Conservation (phyloP, 2,797 vertebrate species). For the Characodon lateralis region DNA sequence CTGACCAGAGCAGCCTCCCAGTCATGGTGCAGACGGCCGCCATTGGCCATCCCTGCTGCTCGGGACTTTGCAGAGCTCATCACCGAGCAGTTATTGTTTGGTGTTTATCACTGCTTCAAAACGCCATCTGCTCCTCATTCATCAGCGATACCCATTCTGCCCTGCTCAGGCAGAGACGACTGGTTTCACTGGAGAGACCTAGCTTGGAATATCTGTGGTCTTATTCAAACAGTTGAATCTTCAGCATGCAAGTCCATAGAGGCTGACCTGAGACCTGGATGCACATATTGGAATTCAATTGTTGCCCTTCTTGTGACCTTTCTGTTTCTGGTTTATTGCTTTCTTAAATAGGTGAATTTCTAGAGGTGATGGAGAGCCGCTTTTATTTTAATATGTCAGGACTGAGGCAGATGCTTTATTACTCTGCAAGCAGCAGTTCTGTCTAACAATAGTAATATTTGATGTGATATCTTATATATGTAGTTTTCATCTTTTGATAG, state of each 20-base stretch:
- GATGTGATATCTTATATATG: conserved; percentile 22
- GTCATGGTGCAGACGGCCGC: conserved; percentile 55
- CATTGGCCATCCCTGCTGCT: conserved; percentile 23
- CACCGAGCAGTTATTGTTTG: conserved; percentile 42
- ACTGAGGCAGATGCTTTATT: conserved; percentile 50
- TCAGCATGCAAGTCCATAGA: conserved; percentile 49
- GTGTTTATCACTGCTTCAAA: conserved; percentile 48
- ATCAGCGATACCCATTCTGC: conserved; percentile 55
- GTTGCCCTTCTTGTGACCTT: conserved; percentile 82
- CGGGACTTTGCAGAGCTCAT: conserved; percentile 50
- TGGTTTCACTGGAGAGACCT: conserved; percentile 51
- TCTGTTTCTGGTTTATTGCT: conserved; percentile 84
- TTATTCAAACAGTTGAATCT: conserved; percentile 61
- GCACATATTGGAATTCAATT: conserved; percentile 88
- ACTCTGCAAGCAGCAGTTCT: conserved; percentile 35
- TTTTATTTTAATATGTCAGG: conserved; percentile 38
- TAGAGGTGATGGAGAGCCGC: conserved; percentile 49
- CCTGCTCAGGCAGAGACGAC: conserved; percentile 52
- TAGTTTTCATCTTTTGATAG: conserved; percentile 22
- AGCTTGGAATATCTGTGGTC: conserved; percentile 48
- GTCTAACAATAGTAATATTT: conserved; percentile 37
- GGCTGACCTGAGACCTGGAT: conserved; percentile 74
- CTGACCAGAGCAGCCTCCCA: conserved; percentile 56
- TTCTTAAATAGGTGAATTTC: conserved; percentile 68
- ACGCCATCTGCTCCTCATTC: conserved; percentile 73